Evolutionary conservation across 2,888 invertebrate species (phyloP).

Genomic region (Hirudinaria manillensis): DNA sequence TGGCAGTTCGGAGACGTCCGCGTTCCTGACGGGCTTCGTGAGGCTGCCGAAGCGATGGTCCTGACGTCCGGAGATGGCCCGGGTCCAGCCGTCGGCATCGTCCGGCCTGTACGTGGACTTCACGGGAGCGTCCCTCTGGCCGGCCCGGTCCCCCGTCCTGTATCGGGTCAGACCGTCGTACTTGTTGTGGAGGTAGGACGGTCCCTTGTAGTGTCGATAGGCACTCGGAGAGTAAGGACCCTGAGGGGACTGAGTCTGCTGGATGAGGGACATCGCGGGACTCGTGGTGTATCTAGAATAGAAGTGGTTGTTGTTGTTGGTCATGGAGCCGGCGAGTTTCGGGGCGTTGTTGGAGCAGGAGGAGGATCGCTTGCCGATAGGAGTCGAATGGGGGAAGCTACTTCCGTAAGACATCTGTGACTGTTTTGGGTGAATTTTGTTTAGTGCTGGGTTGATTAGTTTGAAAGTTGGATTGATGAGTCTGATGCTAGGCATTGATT

Average conservation of each 20-base stretch:
- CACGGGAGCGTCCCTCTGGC: not conserved
- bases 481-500: no score
- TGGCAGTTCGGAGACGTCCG: not conserved
- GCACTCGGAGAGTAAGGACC: not conserved
- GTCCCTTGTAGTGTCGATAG: constrained; percentile 1
- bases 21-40: not conserved
- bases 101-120: constrained; percentile 17
- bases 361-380: not conserved
- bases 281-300: not conserved
- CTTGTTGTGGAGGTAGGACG: constrained; percentile 7
- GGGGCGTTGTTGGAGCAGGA: not conserved
- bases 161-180: not conserved
- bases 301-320: constrained; percentile 16
- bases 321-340: not conserved
- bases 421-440: no score
- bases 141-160: not conserved
- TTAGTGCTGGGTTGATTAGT: no score
- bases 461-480: no score
- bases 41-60: not conserved
- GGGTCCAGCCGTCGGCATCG: not conserved
- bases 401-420: no score
- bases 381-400: not conserved
- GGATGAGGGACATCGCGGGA: not conserved
- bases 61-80: not conserved
- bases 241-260: not conserved